These are phyloP conservation scores for Vireo griseus DNA, from an alignment of 2,797 vertebrate species.

Conservation along the genomic window DNA sequence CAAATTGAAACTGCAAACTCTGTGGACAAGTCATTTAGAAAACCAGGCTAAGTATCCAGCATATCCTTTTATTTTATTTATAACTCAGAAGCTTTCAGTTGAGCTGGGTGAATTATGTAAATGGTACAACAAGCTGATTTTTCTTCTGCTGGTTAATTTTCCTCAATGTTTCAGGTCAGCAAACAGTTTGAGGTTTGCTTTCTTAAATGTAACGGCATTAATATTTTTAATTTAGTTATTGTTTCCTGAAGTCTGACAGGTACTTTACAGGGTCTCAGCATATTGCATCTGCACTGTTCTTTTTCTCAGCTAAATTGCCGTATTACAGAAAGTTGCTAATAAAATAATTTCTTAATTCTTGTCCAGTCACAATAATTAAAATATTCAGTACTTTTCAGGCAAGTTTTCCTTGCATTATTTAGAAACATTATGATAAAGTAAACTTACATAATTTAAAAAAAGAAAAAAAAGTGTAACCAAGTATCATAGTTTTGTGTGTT, in stretches of 20 bases:
- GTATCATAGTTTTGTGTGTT: neutral
- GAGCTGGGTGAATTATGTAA: constrained; percentile 6
- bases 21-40: neutral
- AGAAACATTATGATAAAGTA: neutral
- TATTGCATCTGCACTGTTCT: neutral
- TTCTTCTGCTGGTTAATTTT: neutral
- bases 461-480: neutral
- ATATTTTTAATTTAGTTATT: neutral
- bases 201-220: neutral
- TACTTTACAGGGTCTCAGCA: neutral
- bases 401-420: neutral
- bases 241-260: neutral
- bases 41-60: neutral
- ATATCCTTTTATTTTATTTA: constrained; percentile 28
- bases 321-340: neutral
- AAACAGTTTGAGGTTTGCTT: neutral
- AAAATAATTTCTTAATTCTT: neutral
- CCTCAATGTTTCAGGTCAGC: neutral
- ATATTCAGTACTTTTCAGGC: neutral
- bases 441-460: neutral
- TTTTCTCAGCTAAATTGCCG: neutral
- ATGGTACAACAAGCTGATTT: neutral
- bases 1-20: neutral
- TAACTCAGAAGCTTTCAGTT: neutral
- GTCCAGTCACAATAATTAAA: neutral